Conservation (phyloP, 2,888 invertebrate genomes). For the Sinhomidia bicolor region DNA sequence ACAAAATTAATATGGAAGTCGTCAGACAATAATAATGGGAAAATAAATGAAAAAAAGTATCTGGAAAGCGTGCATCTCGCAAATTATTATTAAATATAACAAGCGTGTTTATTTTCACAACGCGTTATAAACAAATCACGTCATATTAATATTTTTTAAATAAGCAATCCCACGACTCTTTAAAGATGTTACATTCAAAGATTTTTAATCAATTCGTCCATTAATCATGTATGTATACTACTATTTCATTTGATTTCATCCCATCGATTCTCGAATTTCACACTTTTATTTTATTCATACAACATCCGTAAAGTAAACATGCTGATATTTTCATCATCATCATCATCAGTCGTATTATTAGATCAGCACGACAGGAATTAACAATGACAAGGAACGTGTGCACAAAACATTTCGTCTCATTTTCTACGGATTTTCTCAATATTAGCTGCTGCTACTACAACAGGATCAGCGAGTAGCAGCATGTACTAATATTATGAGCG, state of each 20-base stretch:
- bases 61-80: neutral
- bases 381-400: constrained; percentile 11
- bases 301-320: constrained; percentile 19
- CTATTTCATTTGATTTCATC: neutral
- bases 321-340: constrained; percentile 2
- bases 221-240: neutral
- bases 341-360: neutral
- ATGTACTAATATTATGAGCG: constrained; percentile 7
- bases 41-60: neutral
- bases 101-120: constrained; percentile 50
- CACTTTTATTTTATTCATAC: constrained; percentile 36
- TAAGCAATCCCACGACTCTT: neutral
- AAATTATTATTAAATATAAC: constrained; percentile 44
- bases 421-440: constrained; percentile 23
- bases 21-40: neutral
- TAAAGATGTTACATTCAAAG: neutral
- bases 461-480: neutral
- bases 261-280: constrained; percentile 59
- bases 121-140: constrained; percentile 36
- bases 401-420: constrained; percentile 7
- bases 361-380: constrained; percentile 33
- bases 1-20: neutral
- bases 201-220: constrained; percentile 60
- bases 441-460: constrained; percentile 31
- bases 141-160: neutral